Evolutionary conservation across 2,888 invertebrate genomes (phyloP), one percentile per base, ranked within the genome.

Genomic region (Lamellibrachia satsuma): DNA sequence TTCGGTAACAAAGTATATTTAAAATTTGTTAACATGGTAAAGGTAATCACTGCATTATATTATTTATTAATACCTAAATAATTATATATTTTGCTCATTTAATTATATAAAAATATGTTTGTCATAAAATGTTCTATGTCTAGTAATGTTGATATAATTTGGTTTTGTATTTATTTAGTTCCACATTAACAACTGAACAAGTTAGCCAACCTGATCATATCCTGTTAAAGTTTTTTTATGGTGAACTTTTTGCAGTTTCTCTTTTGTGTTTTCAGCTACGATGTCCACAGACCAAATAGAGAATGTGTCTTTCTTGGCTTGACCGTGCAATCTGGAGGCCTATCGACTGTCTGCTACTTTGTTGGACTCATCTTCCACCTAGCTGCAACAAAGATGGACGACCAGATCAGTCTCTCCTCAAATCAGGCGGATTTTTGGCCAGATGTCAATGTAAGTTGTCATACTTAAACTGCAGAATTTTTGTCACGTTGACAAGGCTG

Each of bases 301-400:
- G 92, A 94, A 57, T 96, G 95, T 93, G 52, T 96, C 22, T 90
- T 95, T 15, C 94, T 95, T 90, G 95, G 95, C 1, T 51, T 96
- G 2, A 96, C 96, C 3, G 93, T 96, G 90, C 96, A 96, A 94
- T 95, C 96, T 93, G 96, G 96, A 4, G 95, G 96, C 6, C 93
- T 96, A 22, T 94, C 96, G 52, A 95, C 95, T 15, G 90, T 96
- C 6, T 93, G 96, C 90, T 96, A 96, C 93, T 93, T 96, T 90
- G 93, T 94, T n/a, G 95, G 95, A 3, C 93, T 96, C 15, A 93
- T 96, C 7, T 93, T 96, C 9, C 95, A 95, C 91, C 93, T 96
- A 39, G 94, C 95, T 52, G 94, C 95, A 22, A 95, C 95, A 6
- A 94, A 94, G n/a, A 94, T 95, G 27, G 96, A 96, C 92, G 96